phyloP scores from a whole-genome alignment of 2,888 invertebrate species.

The Glaucopsyche alexis region DNA sequence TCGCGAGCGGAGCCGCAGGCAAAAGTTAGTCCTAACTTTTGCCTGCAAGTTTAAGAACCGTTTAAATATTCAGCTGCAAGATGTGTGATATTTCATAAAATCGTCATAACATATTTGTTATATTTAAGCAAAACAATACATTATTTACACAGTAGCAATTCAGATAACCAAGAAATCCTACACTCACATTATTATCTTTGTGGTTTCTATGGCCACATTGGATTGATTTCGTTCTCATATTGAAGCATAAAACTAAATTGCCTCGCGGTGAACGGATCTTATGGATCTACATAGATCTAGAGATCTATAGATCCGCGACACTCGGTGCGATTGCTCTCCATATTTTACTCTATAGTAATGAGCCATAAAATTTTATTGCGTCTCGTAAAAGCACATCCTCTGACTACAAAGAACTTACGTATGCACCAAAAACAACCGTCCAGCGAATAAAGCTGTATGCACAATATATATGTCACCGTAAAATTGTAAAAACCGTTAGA shows the following conservation, averaged over 20 bases:
- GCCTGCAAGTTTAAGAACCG: no score
- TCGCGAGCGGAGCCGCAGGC: no score
- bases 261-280: slow-evolving; percentile 30
- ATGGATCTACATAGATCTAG: slow-evolving; percentile 20
- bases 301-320: slow-evolving; percentile 20
- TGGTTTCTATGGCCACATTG: slow-evolving; percentile 54
- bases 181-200: slow-evolving; percentile 40
- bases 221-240: slow-evolving; percentile 56
- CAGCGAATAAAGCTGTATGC: slow-evolving; percentile 5
- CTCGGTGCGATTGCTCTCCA: slow-evolving; percentile 54
- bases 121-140: neutral
- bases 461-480: no score
- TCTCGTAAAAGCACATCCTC: slow-evolving; percentile 62
- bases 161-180: slow-evolving; percentile 4
- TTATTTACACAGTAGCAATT: slow-evolving; percentile 12
- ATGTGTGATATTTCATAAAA: no score
- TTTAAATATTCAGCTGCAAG: no score
- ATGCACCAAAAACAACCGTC: slow-evolving; percentile 21
- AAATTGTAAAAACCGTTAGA: no score
- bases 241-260: slow-evolving; percentile 36
- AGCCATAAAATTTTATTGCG: slow-evolving; percentile 65
- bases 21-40: no score
- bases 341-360: slow-evolving; percentile 70
- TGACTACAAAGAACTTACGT: slow-evolving; percentile 48
- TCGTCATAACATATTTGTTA: no score